Evolutionary conservation across 2,113 vertebrate species (phyloP).

Genomic region (Laticauda colubrina): DNA sequence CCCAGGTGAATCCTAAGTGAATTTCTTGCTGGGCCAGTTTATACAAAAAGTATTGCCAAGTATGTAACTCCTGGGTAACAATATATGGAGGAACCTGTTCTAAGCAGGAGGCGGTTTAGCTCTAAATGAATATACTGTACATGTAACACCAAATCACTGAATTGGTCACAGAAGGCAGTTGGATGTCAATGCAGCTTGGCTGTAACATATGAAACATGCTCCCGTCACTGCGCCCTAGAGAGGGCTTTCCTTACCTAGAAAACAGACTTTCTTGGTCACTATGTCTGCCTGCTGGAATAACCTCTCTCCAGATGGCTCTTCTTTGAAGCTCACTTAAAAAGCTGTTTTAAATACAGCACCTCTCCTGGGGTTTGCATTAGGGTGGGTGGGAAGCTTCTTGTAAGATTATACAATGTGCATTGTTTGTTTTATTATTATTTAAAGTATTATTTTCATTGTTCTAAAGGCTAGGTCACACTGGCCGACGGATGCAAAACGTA

Average conservation of each 20-base stretch:
- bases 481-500: too few relatives aligned
- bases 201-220: background rate
- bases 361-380: background rate
- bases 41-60: background rate
- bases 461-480: background rate
- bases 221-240: background rate
- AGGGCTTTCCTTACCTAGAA: background rate
- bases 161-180: background rate
- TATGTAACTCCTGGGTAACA: background rate
- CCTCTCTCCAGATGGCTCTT: background rate
- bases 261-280: background rate
- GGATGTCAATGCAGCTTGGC: background rate
- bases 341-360: background rate
- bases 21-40: background rate
- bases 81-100: background rate
- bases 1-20: background rate
- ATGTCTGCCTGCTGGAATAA: background rate
- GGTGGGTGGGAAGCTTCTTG: background rate
- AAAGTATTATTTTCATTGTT: background rate
- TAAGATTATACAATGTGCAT: background rate
- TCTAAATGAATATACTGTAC: background rate
- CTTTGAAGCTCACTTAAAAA: background rate
- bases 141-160: background rate
- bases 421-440: background rate
- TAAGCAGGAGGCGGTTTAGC: background rate